Percentiles rank a stretch among this genome's conserved stretches.
phyloP scores from a whole-genome alignment of 1,140 invertebrate species.

The Hypothenemus hampei region DNA sequence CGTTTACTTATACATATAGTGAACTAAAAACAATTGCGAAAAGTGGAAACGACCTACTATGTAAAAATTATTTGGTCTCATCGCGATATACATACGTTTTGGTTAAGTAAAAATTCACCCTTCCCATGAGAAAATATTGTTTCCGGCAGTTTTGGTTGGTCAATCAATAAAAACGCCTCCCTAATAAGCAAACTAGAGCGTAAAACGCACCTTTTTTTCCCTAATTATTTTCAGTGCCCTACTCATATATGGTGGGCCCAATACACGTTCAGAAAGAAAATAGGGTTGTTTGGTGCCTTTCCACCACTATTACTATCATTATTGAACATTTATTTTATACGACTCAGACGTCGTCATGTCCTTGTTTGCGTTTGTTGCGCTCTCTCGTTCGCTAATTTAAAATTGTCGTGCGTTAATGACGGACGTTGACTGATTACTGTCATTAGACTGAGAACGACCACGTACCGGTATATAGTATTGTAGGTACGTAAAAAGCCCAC shows the following conservation, averaged over 20 bases:
- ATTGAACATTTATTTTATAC: background rate
- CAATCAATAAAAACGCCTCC: conserved; percentile 1
- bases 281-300: background rate
- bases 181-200: background rate
- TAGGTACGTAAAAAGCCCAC: too few species aligned
- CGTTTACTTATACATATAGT: background rate
- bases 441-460: conserved; percentile 23
- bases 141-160: background rate
- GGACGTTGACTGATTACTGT: conserved; percentile 20
- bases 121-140: too few species aligned
- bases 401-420: conserved; percentile 25
- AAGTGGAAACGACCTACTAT: too few species aligned
- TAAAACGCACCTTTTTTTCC: conserved; percentile 1
- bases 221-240: background rate
- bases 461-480: conserved; percentile 17
- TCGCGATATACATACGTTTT: too few species aligned
- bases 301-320: background rate
- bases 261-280: background rate
- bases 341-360: background rate
- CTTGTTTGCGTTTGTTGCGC: too few species aligned
- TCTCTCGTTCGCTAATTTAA: conserved; percentile 21
- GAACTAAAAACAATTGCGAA: too few species aligned
- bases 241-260: background rate
- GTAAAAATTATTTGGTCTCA: too few species aligned
- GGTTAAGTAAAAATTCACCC: too few species aligned